Base-by-base conservation (phyloP, 2,113 vertebrate species). In the Perognathus longimembris region DNA sequence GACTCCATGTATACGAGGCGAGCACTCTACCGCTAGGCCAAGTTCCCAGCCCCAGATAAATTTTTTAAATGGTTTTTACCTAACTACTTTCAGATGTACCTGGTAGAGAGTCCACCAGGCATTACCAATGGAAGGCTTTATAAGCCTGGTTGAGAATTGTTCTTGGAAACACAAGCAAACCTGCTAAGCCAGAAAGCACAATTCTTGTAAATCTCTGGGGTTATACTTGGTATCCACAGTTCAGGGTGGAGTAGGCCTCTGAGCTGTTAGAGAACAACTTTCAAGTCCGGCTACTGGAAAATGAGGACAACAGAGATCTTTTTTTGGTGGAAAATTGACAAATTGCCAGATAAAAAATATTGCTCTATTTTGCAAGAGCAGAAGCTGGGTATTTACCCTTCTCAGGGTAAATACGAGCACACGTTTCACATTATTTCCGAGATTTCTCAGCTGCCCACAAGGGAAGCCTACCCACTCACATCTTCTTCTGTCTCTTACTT, bases 31-130 rank as follows among this genome's bases (percentile, higher is more conserved):
- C n/a, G n/a, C n/a, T n/a, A n/a, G n/a, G n/a, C n/a, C n/a, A n/a
- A n/a, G n/a, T n/a, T n/a, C n/a, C n/a, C n/a, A n/a, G n/a, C n/a
- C n/a, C n/a, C n/a, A n/a, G n/a, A n/a, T n/a, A n/a, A n/a, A n/a
- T 64, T 83, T 92, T 71, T 67, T 66, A 69, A 90, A 82, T 4
- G 89, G 36, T 42, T 74, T 73, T 92, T 85, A 30, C 50, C 63
- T 78, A 74, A 50, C 61, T n/a, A 63, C 3, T 38, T 78, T 73
- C 8, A 63, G 12, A 4, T 7, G 30, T 77, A 76, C 4, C 17
- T 42, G 61, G 66, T 85, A 74, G 38, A 32, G 9, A 85, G 32
- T 34, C 79, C 57, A 86, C 24, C 6, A 71, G 67, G 36, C 67
- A 3, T 67, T 67, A 83, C 5, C 15, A 67, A 22, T 40, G 40